phyloP scores from a whole-genome alignment of 2,797 vertebrate genomes.

The Gymnoscopelus microlampas region DNA sequence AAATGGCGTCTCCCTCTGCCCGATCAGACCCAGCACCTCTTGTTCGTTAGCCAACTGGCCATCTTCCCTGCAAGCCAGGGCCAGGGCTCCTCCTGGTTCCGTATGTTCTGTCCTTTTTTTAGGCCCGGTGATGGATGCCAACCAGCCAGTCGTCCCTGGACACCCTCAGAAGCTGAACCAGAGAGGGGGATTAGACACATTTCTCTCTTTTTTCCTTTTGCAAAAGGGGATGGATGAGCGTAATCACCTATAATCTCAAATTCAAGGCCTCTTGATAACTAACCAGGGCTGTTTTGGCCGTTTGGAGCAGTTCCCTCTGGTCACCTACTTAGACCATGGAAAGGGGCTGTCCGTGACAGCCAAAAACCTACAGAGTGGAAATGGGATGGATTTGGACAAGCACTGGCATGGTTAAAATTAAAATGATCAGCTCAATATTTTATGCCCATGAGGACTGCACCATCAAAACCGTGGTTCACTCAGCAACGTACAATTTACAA shows the following conservation, averaged over 20 bases:
- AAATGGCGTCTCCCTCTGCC: constrained; percentile 81
- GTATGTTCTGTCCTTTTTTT: constrained; percentile 84
- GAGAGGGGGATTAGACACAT: constrained; percentile 81
- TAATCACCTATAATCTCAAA: constrained; percentile 86
- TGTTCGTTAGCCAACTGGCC: constrained; percentile 83
- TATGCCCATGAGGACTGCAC: constrained; percentile 36
- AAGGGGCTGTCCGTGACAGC: constrained; percentile 51
- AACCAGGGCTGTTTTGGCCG: constrained; percentile 70
- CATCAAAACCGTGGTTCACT: constrained; percentile 32
- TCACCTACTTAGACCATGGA: constrained; percentile 68
- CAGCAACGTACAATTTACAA: constrained; percentile 13
- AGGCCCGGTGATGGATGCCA: constrained; percentile 76
- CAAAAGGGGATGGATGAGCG: constrained; percentile 78
- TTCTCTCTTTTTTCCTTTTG: constrained; percentile 66
- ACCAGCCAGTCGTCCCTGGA: constrained; percentile 70
- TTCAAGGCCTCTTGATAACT: constrained; percentile 82
- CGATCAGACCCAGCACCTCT: constrained; percentile 82
- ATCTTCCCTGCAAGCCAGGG: constrained; percentile 67
- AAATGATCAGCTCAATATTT: constrained; percentile 32
- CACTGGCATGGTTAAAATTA: constrained; percentile 12
- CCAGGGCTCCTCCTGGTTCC: constrained; percentile 84
- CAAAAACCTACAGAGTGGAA: constrained; percentile 47
- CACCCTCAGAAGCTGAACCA: constrained; percentile 75
- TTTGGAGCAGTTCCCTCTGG: constrained; percentile 63
- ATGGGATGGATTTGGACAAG: constrained; percentile 34